These are phyloP conservation scores for Sebastes vulpes DNA, from an alignment of 2,797 vertebrate species.

Conservation along the genomic window DNA sequence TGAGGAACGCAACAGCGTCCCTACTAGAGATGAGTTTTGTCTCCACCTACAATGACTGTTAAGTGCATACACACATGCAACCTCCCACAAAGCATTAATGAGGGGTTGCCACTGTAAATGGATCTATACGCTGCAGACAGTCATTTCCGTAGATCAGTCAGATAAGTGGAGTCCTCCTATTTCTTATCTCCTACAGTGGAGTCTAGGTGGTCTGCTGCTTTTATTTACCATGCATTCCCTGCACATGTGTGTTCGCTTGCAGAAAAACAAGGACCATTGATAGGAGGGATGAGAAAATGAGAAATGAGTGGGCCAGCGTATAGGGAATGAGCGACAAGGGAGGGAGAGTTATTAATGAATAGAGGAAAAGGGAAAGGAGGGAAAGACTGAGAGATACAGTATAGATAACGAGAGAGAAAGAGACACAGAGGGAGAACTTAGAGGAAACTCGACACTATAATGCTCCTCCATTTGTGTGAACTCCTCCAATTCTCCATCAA, in stretches of 20 bases:
- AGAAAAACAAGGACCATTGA: background rate
- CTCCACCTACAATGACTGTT: slow-evolving; percentile 56
- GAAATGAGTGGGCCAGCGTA: background rate
- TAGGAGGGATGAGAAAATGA: slow-evolving; percentile 14
- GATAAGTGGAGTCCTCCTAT: slow-evolving; percentile 35
- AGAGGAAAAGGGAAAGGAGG: slow-evolving; percentile 19
- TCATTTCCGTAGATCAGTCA: slow-evolving; percentile 72
- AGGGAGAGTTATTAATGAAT: slow-evolving; percentile 34
- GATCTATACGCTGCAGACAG: slow-evolving; percentile 57
- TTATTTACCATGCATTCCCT: slow-evolving; percentile 22
- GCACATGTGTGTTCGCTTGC: background rate
- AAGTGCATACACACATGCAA: slow-evolving; percentile 22
- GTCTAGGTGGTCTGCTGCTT: slow-evolving; percentile 51
- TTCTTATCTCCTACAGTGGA: slow-evolving; percentile 27
- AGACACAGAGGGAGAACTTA: slow-evolving; percentile 14
- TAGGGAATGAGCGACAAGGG: slow-evolving; percentile 20
- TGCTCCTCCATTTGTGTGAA: slow-evolving; percentile 74
- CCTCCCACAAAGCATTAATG: slow-evolving; percentile 63
- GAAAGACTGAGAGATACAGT: slow-evolving; percentile 8
- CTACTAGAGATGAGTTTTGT: slow-evolving; percentile 48
- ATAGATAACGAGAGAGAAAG: slow-evolving; percentile 41
- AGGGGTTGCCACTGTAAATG: slow-evolving; percentile 70
- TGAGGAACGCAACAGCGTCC: slow-evolving; percentile 62
- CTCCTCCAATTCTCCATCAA: slow-evolving; percentile 73
- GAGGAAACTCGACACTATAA: slow-evolving; percentile 72